A percentile compares a stretch with the other conserved stretches of the same genome.
Conservation (phyloP, 2,888 invertebrate genomes). For the Lasioglossum lativentre region DNA sequence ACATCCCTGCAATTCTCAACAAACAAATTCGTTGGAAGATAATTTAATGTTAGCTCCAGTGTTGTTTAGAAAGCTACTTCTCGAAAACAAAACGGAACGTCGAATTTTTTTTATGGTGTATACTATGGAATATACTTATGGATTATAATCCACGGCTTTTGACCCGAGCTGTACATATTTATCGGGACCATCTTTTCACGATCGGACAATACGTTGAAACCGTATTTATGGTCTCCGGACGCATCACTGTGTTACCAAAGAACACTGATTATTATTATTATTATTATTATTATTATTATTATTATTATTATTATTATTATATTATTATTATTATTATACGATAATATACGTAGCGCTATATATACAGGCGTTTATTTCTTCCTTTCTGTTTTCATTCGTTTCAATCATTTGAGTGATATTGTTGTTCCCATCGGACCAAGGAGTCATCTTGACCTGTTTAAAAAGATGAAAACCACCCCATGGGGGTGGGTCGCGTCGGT, state of each 20-base stretch:
- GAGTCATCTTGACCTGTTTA: conserved; percentile 36
- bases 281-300: background rate
- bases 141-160: conserved; percentile 25
- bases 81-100: background rate
- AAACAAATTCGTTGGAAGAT: background rate
- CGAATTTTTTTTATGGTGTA: background rate
- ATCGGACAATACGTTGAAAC: conserved; percentile 76
- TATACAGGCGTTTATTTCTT: conserved; percentile 54
- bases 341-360: conserved; percentile 66
- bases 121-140: background rate
- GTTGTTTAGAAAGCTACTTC: background rate
- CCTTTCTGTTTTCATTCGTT: conserved; percentile 31
- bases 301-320: background rate
- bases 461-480: background rate
- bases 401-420: conserved; percentile 2
- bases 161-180: conserved; percentile 45
- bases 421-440: conserved; percentile 36
- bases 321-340: conserved; percentile 21
- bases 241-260: conserved; percentile 84
- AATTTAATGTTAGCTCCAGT: background rate
- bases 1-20: background rate
- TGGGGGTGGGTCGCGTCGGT: conserved; percentile 20
- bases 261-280: conserved; percentile 75
- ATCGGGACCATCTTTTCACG: conserved; percentile 82
- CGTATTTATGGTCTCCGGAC: conserved; percentile 79